Base-by-base conservation (phyloP, 2,888 invertebrate genomes). In the Rhagonycha fulva region DNA sequence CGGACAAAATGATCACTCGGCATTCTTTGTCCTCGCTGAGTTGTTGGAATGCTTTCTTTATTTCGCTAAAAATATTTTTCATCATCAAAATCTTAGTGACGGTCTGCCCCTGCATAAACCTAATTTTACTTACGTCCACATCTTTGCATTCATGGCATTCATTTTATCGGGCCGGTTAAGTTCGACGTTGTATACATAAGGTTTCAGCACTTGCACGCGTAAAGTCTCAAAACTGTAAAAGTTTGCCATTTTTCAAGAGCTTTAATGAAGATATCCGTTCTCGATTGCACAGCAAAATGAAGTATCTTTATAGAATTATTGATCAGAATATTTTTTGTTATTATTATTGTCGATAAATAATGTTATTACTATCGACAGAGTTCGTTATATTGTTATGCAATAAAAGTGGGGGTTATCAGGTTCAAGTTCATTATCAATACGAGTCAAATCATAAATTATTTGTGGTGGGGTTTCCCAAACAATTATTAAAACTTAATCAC, bases 1-100 rank as follows among this genome's bases (percentile, higher is more conserved):
- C 99, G n/a, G 96, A 94, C 4, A 99, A 83, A 0, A 99, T 92
- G 68, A 99, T 91, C 0, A 93, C 95, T 82, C 98, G 91, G 85
- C 98, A 98, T 75, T 97, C 93, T 10, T 93, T 89, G 87, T 97
- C 94, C 0, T 89, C 87, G 79, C 92, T 92, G 30, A 99, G 88
- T 9, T 91, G 87, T 23, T 93, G 88, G 84, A 99, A 98, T 85
- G 97, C 98, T 76, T 92, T 88, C 63, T 91, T 91, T 75, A 98
- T 91, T 87, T 98, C 98, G 68, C 96, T 96, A 87, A 62, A 90
- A 89, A 77, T n/a, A n/a, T n/a, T n/a, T n/a, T n/a, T n/a, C n/a
- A n/a, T n/a, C n/a, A n/a, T n/a, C n/a, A n/a, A n/a, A n/a, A 23
- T 26, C 70, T 47, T 63, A 73, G 47, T 24, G 24, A 2, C 24